A percentile compares a stretch with the other conserved stretches of the same genome.
Conservation (phyloP, 37 sponge, comb jelly and placozoan species). For the Cladorhizidae sp. region DNA sequence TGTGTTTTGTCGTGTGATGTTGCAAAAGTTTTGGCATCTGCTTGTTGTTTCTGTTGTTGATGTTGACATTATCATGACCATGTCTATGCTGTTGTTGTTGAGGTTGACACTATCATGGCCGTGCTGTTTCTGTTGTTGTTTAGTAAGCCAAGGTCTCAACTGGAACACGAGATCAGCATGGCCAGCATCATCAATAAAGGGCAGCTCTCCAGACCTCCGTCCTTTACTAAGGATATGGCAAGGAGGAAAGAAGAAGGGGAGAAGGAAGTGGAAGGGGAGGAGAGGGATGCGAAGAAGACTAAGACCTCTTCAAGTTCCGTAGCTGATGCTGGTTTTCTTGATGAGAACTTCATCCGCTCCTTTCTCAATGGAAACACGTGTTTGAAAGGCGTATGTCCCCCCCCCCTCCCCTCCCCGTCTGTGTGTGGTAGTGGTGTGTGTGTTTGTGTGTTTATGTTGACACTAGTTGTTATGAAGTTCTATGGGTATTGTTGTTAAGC, state of each 20-base stretch:
- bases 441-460: too few relatives aligned
- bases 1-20: too few relatives aligned
- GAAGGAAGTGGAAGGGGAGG: not conserved
- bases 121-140: not conserved
- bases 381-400: slow-evolving; percentile 29
- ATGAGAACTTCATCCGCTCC: not conserved
- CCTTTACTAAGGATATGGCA: not conserved
- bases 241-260: not conserved
- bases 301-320: not conserved
- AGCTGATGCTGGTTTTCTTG: not conserved
- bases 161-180: slow-evolving; percentile 29
- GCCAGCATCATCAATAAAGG: not conserved
- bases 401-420: not conserved
- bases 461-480: too few relatives aligned
- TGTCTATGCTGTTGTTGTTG: too few relatives aligned
- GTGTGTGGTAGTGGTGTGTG: not conserved
- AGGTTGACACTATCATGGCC: too few relatives aligned
- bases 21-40: too few relatives aligned
- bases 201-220: too few relatives aligned
- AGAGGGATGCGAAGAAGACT: not conserved
- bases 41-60: not conserved
- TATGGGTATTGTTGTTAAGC: too few relatives aligned
- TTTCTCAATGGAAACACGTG: slow-evolving; percentile 45
- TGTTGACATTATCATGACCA: too few relatives aligned
- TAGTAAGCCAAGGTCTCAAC: slow-evolving; percentile 8